Conservation (phyloP, 2,797 vertebrate genomes). For the Phaenicophaeus curvirostris region DNA sequence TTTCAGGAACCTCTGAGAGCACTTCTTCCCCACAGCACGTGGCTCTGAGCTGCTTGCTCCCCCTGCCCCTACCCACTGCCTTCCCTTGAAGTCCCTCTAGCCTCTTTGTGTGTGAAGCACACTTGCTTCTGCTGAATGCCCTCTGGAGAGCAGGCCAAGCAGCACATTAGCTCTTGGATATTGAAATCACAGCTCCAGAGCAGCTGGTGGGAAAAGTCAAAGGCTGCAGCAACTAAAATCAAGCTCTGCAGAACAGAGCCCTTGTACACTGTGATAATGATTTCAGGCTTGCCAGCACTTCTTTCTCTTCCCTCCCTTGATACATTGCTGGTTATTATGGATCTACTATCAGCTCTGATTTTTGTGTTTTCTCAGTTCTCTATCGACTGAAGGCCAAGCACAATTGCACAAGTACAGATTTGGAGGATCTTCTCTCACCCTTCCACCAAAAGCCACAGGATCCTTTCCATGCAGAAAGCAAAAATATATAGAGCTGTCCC, state of each 20-base stretch:
- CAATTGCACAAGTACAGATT: neutral
- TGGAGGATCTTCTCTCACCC: neutral
- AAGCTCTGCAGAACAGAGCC: neutral
- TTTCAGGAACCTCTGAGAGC: neutral
- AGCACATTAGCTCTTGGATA: neutral
- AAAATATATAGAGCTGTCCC: neutral
- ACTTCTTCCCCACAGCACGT: rapidly evolving
- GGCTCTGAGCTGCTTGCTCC: neutral
- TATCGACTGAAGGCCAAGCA: neutral
- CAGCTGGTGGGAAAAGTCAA: neutral
- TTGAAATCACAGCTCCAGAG: neutral
- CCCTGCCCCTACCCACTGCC: neutral
- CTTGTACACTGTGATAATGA: neutral
- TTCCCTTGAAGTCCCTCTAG: neutral
- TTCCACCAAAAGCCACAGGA: neutral
- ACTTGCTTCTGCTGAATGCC: neutral
- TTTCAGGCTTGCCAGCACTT: neutral
- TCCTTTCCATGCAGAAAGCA: neutral
- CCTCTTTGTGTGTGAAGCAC: neutral
- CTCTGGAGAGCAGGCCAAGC: neutral
- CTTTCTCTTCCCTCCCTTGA: neutral
- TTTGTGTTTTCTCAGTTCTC: neutral
- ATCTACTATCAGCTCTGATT: neutral
- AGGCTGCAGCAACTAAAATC: neutral
- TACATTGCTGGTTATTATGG: neutral